Evolutionary conservation across 2,113 vertebrate species (phyloP), one percentile per base, ranked within the genome.

Genomic region (Gavialis gangeticus): DNA sequence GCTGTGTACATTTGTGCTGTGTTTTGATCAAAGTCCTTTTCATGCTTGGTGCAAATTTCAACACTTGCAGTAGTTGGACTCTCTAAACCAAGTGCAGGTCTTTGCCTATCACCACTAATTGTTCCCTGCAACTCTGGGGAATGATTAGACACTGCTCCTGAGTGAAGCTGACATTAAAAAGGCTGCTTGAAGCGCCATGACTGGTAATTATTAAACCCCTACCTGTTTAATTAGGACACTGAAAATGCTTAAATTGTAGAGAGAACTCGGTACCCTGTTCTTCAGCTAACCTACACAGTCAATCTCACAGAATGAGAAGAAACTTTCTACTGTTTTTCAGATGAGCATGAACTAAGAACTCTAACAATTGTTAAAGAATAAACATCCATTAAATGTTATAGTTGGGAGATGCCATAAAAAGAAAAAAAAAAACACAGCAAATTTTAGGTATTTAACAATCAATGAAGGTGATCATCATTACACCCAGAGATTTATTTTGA

Each of bases 21-120:
- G 89, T 79, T 91, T 69, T 86, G 92, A 95, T 95, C 91, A 88
- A 90, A 94, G 89, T 46, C 71, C 69, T 90, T 80, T 84, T 83
- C 11, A 34, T 87, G 88, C 76, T 82, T 89, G 71, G 19, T 86
- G 88, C 78, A 84, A 67, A 92, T 88, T 95, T 94, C 94, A 91
- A 75, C 79, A 30, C 91, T 91, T 79, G 56, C 27, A 78, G 75
- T 67, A 6, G 1, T 59, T 22, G 79, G 87, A 57, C 15, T 85
- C 76, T 66, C 71, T 75, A 14, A 46, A 25, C 73, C 55, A 85
- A 75, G 85, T 75, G 67, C 19, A 1, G 83, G 58, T 57, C 63
- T 2, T 34, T n/a, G 91, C 91, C 69, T 92, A 95, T 96, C 88
- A 92, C 78, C 90, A 58, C 80, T 67, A 91, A 8, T 25, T 3